Conservation (phyloP, 2,888 invertebrate species). For the Neoaliturus tenellus region DNA sequence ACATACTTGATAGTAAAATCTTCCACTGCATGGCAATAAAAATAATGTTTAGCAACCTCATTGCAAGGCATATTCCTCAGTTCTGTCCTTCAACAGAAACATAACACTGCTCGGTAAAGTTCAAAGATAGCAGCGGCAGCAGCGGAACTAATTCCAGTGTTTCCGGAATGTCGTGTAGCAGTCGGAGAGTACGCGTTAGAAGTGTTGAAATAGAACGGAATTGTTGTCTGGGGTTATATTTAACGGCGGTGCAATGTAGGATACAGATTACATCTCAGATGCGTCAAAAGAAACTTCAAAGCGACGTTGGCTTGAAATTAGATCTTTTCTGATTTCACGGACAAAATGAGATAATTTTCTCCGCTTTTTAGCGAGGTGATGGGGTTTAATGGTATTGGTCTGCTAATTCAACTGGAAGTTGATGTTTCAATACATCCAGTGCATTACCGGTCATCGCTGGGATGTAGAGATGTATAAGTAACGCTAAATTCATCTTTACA, state of each 20-base stretch:
- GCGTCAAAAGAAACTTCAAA: not conserved
- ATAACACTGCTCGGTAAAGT: not conserved
- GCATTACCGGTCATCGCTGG: too few relatives aligned
- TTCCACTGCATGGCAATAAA: too few relatives aligned
- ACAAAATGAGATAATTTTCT: not conserved
- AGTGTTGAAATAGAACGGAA: not conserved
- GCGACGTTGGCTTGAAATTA: not conserved
- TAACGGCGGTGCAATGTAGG: conserved; percentile 11
- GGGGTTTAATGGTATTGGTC: too few relatives aligned
- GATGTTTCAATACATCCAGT: too few relatives aligned
- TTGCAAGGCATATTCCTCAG: too few relatives aligned
- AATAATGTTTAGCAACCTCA: too few relatives aligned
- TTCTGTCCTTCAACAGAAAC: not conserved
- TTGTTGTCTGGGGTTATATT: conserved; percentile 32
- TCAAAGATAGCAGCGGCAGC: conserved; percentile 13
- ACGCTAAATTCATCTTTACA: too few relatives aligned
- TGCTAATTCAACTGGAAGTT: too few relatives aligned
- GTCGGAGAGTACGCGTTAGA: not conserved
- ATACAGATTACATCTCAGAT: conserved; percentile 13
- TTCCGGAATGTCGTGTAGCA: conserved; percentile 1
- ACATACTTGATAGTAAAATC: too few relatives aligned
- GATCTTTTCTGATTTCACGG: not conserved
- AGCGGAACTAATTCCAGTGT: conserved; percentile 1
- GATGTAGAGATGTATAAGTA: too few relatives aligned
- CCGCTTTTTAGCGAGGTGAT: not conserved